Evolutionary conservation across 2,113 vertebrate genomes (phyloP).

Genomic region (Calcarius ornatus): DNA sequence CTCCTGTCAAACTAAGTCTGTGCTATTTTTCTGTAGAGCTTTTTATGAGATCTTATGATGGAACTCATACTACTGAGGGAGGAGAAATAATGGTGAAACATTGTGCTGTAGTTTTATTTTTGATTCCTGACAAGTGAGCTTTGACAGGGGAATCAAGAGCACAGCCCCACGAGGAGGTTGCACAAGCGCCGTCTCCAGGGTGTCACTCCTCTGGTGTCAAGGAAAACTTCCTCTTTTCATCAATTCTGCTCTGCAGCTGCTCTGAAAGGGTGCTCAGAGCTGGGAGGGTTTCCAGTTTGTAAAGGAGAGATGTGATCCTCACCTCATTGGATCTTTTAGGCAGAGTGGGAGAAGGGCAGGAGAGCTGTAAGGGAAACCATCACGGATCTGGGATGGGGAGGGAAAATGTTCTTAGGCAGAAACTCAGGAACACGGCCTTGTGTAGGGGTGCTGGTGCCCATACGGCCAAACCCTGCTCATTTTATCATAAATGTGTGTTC

Average conservation of each 20-base stretch:
- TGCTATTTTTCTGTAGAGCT: neutral
- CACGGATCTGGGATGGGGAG: neutral
- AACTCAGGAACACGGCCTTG: neutral
- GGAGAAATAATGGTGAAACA: neutral
- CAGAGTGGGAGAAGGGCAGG: neutral
- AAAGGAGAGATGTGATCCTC: neutral
- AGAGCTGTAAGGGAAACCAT: fast-evolving
- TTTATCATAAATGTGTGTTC: neutral
- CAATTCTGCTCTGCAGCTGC: constrained; percentile 38
- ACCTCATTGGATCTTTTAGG: neutral
- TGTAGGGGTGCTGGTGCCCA: neutral
- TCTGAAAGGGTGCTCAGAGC: neutral
- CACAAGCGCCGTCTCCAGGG: constrained; percentile 68
- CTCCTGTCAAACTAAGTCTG: neutral
- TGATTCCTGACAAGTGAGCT: neutral
- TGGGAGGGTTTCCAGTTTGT: neutral
- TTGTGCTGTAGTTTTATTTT: neutral
- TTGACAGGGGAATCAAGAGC: neutral
- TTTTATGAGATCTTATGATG: neutral
- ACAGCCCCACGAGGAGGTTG: constrained; percentile 16
- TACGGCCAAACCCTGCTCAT: neutral
- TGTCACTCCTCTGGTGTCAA: constrained; percentile 74
- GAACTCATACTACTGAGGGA: neutral
- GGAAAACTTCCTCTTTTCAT: constrained; percentile 80
- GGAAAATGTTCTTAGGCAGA: neutral